These are phyloP conservation scores for Psophia crepitans DNA, from an alignment of 2,113 vertebrate genomes.

Conservation along the genomic window DNA sequence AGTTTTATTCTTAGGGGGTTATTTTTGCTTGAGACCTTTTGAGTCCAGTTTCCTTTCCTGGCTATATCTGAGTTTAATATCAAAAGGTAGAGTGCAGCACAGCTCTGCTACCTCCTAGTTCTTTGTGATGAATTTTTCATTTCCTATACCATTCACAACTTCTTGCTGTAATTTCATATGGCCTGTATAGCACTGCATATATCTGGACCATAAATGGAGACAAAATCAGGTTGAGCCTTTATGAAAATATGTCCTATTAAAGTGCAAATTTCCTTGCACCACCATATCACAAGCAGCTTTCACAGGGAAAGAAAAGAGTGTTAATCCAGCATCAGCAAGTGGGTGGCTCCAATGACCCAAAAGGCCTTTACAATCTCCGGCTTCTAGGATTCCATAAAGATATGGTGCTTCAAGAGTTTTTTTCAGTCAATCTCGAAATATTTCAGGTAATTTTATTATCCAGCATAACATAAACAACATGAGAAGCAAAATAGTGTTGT, in stretches of 20 bases:
- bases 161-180: constrained; percentile 34
- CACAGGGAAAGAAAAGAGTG: constrained; percentile 9
- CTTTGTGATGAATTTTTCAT: constrained; percentile 60
- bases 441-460: background rate
- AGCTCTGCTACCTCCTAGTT: background rate
- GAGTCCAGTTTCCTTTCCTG: background rate
- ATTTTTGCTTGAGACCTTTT: constrained; percentile 1
- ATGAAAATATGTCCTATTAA: constrained; percentile 41
- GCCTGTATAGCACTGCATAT: background rate
- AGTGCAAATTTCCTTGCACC: constrained; percentile 54
- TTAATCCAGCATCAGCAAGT: rapidly evolving
- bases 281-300: constrained; percentile 2
- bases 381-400: constrained; percentile 9
- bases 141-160: constrained; percentile 53
- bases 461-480: background rate
- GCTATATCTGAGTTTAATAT: constrained; percentile 58
- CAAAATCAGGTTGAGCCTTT: constrained; percentile 43
- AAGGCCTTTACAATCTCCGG: background rate
- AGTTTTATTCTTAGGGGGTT: constrained; percentile 1
- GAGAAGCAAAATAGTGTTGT: background rate
- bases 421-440: background rate
- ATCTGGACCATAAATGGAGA: constrained; percentile 33
- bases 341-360: background rate
- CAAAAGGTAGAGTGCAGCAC: constrained; percentile 5
- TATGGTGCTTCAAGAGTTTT: background rate